Percentiles rank a stretch among this genome's conserved stretches.
phyloP scores from a whole-genome alignment of 2,113 vertebrate species.

The Sialia sialis region DNA sequence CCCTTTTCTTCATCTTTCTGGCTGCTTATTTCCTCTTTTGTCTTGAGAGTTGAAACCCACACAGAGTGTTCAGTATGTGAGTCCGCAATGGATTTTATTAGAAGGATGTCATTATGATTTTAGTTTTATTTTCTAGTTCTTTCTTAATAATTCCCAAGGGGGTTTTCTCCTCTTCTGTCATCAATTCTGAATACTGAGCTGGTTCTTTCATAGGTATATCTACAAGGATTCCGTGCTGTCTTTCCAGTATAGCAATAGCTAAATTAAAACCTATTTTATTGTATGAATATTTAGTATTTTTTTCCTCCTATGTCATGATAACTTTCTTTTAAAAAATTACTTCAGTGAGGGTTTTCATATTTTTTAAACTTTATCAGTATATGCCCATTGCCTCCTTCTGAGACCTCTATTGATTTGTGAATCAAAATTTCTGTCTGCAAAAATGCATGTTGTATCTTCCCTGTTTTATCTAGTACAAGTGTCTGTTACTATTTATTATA shows the following conservation, averaged over 20 bases:
- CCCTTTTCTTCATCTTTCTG: background rate
- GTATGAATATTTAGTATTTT: background rate
- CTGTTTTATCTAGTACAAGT: background rate
- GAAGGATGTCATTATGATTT: background rate
- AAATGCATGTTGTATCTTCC: background rate
- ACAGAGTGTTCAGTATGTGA: background rate
- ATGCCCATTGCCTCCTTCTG: background rate
- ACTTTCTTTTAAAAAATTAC: background rate
- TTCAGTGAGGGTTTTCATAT: background rate
- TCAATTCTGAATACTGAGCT: background rate
- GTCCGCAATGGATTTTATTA: background rate
- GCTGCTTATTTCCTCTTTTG: background rate
- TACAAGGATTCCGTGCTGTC: background rate
- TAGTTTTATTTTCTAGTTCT: background rate
- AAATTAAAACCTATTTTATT: background rate
- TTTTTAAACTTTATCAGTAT: background rate
- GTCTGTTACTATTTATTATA: background rate
- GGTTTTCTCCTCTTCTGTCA: background rate
- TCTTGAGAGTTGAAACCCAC: background rate
- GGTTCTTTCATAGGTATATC: background rate
- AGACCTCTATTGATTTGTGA: background rate
- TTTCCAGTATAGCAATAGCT: background rate
- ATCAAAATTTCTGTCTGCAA: background rate
- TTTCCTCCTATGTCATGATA: background rate
- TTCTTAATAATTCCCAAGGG: background rate